Base-by-base conservation (phyloP, 2,797 vertebrate genomes). In the Tokudaia tokunoshimensis region DNA sequence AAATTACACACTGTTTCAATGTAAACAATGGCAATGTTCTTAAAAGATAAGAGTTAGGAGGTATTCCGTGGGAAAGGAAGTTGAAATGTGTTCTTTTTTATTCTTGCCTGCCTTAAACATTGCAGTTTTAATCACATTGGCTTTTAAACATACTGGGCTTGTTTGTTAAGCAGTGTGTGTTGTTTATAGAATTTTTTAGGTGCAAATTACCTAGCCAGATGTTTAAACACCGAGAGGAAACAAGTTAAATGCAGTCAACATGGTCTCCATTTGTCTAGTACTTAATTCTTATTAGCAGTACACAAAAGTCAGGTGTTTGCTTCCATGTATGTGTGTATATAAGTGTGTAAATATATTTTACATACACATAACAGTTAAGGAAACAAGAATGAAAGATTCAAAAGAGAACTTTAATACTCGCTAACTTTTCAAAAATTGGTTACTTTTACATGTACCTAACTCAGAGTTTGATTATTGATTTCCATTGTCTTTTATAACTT, bases 201-300 rank as follows among this genome's bases (percentile, higher is more conserved):
- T 98, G 97, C 96, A 98, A 98, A 98, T 98, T 97, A 93, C 97
- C 94, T 97, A 97, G 52, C 96, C 97, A 98, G 97, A 98, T 98
- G 97, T 98, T 98, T 98, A 97, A 97, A 98, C 97, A 98, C 90
- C 86, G 96, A 97, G 85, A 96, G 79, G 82, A 97, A 98, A 97
- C 82, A 96, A 96, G 97, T 98, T 97, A 98, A 98, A 97, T 96
- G 96, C 86, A 98, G 98, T 98, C 96, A 98, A 94, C 74, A 83
- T 84, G 95, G 82, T 96, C 92, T 85, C 98, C 70, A 52, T 96
- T 98, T 98, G 98, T 98, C 98, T 98, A 98, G 96, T 97, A 96
- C 96, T 98, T 98, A 98, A 96, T 98, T 98, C 97, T 98, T 97
- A 98, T 96, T 5, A 24, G 95, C 96, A 96, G 89, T 76, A 63